Evolutionary conservation across 2,797 vertebrate genomes (phyloP), one percentile per base, ranked within the genome.

Genomic region (Lithobates sylvaticus): DNA sequence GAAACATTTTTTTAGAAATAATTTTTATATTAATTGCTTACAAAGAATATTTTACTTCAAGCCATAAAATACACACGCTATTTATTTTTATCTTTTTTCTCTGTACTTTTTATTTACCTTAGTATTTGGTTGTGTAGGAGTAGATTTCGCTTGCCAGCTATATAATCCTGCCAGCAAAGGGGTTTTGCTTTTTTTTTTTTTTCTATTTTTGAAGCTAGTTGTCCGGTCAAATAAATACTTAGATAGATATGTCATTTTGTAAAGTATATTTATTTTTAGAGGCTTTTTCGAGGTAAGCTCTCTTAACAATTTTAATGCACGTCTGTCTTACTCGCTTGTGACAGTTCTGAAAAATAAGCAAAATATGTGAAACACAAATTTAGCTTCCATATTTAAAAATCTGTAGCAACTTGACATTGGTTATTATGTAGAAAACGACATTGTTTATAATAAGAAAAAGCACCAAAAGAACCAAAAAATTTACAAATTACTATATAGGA

Each of bases 301-400:
- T 54, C 32, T 64, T 27, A 44, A 23, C 18, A 67, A 21, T 50
- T 75, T 76, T 61, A 79, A 80, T 80, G 67, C 78, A 12, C 50
- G 44, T 21, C 13, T 61, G 47, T 72, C 13, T 58, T n/a, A 61
- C 70, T 47, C 10, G 68, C 26, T 81, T 42, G 23, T 70, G 67
- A 81, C 67, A 81, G 39, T 81, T 81, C 12, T 64, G 44, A 67
- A 75, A 83, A 75, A 67, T 75, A 83, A 83, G 72, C 71, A 76
- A 82, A 44, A 80, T 32, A 36, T 9, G n/a, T 36, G 70, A 27
- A 82, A 36, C 42, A 12, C 47, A 42, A 47, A 83, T 67, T 47
- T 34, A 67, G 58, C 36, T 82, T 73, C 32, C 27, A 3, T 44
- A 81, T 32, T 36, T 36, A 36, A 36, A 36, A 36, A 36, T 36